Evolutionary conservation across 2,113 vertebrate genomes (phyloP).

Genomic region (Apodemus sylvaticus): DNA sequence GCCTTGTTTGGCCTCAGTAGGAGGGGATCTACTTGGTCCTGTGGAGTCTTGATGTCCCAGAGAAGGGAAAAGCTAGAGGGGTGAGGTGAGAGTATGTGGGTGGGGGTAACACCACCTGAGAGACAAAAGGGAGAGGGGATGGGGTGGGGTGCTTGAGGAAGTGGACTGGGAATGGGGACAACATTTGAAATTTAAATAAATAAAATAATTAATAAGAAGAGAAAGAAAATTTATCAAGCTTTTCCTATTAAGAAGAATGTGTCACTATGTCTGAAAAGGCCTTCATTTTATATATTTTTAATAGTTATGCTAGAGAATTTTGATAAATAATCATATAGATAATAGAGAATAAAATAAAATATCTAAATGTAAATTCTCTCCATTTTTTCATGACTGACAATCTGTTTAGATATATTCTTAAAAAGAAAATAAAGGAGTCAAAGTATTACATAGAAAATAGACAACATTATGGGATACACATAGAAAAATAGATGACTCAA

Average conservation of each 20-base stretch:
- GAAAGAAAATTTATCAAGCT: background rate
- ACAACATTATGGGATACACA: background rate
- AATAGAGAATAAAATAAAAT: background rate
- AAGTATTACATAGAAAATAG: background rate
- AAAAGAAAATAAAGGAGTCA: background rate
- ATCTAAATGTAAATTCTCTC: background rate
- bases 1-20: too few species aligned
- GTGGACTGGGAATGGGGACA: too few species aligned
- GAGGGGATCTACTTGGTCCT: too few species aligned
- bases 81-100: too few species aligned
- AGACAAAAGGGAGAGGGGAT: too few species aligned
- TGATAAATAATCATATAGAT: background rate
- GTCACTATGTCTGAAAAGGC: background rate
- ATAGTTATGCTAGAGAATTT: background rate
- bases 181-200: too few species aligned
- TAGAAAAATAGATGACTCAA: background rate
- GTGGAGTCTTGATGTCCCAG: too few species aligned
- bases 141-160: too few species aligned
- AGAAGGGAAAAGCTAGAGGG: too few species aligned
- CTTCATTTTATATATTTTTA: background rate
- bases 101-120: too few species aligned
- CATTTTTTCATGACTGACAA: background rate
- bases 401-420: background rate
- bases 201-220: too few species aligned
- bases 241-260: background rate